Base-by-base conservation (phyloP, 2,888 invertebrate species). In the Agonopterix alstromeriana region DNA sequence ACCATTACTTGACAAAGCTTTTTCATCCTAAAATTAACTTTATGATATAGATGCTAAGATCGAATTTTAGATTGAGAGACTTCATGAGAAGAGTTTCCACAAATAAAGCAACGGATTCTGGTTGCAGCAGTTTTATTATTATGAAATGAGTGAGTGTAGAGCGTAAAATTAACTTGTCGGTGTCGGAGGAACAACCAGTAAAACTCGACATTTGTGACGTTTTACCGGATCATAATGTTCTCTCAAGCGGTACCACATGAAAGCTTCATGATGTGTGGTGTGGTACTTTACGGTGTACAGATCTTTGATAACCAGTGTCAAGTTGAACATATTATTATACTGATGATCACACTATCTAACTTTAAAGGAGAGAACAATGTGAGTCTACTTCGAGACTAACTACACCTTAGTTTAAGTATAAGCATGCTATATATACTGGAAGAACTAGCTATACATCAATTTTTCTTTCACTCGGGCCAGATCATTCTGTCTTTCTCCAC, bases 141-240 rank as follows among this genome's bases (percentile, higher is more conserved):
- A 70, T 67, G 61, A 69, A 72, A 67, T 65, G 63, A 68, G 67
- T 67, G 61, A 66, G 60, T 67, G 68, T 64, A 66, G 63, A 70
- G 64, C 71, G 67, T 65, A 64, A 72, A 73, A 71, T 73, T 67
- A 69, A 67, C 67, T 46, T 42, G 27, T 38, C 14, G 12, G 14
- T 46, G 10, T 72, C 65, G 61, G 38, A 38, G 9, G 38, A 38
- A n/a, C 38, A 38, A 38, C 5, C 10, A 43, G 35, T 11, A 45
- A 42, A 42, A 41, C 38, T 45, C 53, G 38, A 46, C 50, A 55
- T 56, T 54, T 58, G 53, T 53, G 53, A 60, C 48, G 53, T 54
- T 54, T 58, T 52, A 52, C 53, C 53, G 12, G 14, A 42, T 42
- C 14, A 42, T 8, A 41, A 42, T 12, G 42, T 8, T 10, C 10